These are phyloP conservation scores for Gadus chalcogrammus DNA, from an alignment of 2,113 vertebrate species.

Conservation along the genomic window DNA sequence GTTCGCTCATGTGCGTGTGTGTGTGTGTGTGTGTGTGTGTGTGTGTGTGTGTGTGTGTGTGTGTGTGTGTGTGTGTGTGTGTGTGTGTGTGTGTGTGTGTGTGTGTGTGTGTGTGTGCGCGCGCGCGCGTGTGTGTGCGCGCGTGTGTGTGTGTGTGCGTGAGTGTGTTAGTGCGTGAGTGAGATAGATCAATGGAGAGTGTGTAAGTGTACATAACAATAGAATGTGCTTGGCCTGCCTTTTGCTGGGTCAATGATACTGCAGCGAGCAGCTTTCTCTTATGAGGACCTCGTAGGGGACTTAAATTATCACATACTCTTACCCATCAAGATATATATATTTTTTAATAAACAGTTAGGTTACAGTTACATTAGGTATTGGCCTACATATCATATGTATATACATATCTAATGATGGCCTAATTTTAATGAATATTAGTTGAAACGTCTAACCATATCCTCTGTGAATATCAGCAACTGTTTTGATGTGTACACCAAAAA, in stretches of 20 bases:
- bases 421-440: background rate
- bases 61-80: background rate
- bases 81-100: background rate
- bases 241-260: constrained; percentile 53
- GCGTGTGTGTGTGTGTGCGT: background rate
- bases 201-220: constrained; percentile 63
- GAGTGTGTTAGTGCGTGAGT: constrained; percentile 9
- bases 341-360: background rate
- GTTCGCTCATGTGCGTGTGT: constrained; percentile 36
- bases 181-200: constrained; percentile 24
- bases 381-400: background rate
- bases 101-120: background rate
- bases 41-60: background rate
- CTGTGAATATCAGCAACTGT: no score
- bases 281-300: no score
- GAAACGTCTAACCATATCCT: no score
- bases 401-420: background rate
- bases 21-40: constrained; percentile 34
- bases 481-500: no score
- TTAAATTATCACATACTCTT: no score
- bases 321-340: no score
- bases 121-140: constrained; percentile 28
- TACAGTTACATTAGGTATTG: background rate
- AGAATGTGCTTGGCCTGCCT: constrained; percentile 78
- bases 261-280: constrained; percentile 50